Evolutionary conservation across 2,888 invertebrate genomes (phyloP).

Genomic region (Odontocolon sp.): DNA sequence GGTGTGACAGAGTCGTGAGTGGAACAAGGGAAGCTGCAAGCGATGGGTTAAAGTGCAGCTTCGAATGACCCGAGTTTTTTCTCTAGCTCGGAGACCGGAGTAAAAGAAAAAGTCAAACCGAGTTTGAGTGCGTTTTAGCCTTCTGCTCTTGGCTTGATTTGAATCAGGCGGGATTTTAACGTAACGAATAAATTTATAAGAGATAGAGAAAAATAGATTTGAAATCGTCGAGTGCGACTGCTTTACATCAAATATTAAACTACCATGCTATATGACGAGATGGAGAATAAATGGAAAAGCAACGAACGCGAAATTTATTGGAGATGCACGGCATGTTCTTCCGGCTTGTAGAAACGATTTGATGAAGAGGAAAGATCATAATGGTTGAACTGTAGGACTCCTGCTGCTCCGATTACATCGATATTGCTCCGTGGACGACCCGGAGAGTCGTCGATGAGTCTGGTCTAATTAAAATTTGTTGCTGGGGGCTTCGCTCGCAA

Average conservation of each 20-base stretch:
- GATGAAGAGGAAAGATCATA: not conserved
- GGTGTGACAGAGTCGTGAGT: constrained; percentile 32
- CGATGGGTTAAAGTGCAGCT: constrained; percentile 5
- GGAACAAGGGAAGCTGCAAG: constrained; percentile 21
- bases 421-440: constrained; percentile 47
- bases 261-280: constrained; percentile 13
- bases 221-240: too few relatives aligned
- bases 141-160: constrained; percentile 38
- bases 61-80: constrained; percentile 30
- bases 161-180: constrained; percentile 30
- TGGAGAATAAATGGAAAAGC: constrained; percentile 25
- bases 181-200: constrained; percentile 52
- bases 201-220: not conserved
- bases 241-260: not conserved
- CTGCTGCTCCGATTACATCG: constrained; percentile 48
- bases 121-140: not conserved
- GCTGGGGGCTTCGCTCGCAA: constrained; percentile 56
- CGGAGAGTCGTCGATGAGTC: constrained; percentile 55
- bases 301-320: constrained; percentile 46
- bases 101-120: constrained; percentile 24
- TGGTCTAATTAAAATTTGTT: constrained; percentile 69
- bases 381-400: constrained; percentile 3
- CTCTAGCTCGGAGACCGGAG: not conserved
- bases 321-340: constrained; percentile 19
- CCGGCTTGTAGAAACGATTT: not conserved